Base-by-base conservation (phyloP, 2,113 vertebrate species). In the Tragelaphus scriptus region DNA sequence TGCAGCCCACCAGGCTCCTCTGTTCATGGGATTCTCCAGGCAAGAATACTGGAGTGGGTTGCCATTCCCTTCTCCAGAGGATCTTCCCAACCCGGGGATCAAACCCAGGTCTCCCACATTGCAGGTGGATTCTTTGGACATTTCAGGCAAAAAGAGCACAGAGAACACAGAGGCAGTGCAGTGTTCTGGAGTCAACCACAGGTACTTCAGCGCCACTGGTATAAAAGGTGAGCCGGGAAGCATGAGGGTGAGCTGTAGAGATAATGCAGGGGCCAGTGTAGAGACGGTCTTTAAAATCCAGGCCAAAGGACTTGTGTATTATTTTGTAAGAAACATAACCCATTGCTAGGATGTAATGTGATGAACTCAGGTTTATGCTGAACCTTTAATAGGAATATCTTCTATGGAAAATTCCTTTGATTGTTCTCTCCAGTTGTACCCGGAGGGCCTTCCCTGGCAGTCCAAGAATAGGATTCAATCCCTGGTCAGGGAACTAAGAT, bases 381-480 rank as follows among this genome's bases (percentile, higher is more conserved):
- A 68, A 40, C 12, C 51, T 94, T 92, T 49, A 94, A 86, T 84
- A 85, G 71, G 36, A 87, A 58, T 26, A 94, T 28, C 26, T 92
- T 75, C 28, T 11, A 12, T 59, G 28, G 17, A 47, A 87, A 91
- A 93, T 89, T 30, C 25, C 49, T 95, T 94, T 49, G 40, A 12
- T 92, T 93, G 26, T 87, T 40, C 53, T 84, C 44, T 47, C 21
- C 56, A 36, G 12, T 58, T 95, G 89, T 44, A 61, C 8, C 16
- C 28, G 40, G 40, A 44, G 44, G 53, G 6, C 75, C 36, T 75
- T 75, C 68, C 68, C 21, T 75, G n/a, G 19, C n/a, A 71, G 65
- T 36, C 65, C n/a, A 21, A 36, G 65, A 71, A 36, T 21, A 68
- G 65, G 65, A 68, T 68, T 68, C n/a, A 68, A 2, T 40, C 36